Base-by-base conservation (phyloP, 1,140 invertebrate species). In the Leptinotarsa undecemlineata region DNA sequence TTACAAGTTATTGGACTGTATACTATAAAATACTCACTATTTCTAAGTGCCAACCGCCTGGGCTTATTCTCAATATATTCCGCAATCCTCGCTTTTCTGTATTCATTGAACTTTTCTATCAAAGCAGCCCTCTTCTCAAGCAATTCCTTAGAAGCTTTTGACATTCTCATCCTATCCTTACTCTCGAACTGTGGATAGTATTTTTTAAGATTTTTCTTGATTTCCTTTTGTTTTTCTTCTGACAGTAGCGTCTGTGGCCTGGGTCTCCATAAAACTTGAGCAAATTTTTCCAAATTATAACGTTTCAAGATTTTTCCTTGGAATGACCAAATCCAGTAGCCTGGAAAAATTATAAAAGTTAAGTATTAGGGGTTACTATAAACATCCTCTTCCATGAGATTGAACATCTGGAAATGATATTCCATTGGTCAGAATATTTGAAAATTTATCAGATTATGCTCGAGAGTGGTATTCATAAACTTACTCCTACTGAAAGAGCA, bases 311-410 rank as follows among this genome's bases (percentile, higher is more conserved):
- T 87, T 75, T 85, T 85, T 1, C 84, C 84, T 81, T 99, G 98
- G 92, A 99, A 99, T 23, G 95, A 97, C 94, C 97, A 98, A 74
- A 99, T 91, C 90, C 96, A 98, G 85, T 97, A 99, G 5, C 95
- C 92, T 83, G 33, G 8, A 73, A 74, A 42, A 42, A 42, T 42
- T 8, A 42, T 42, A 11, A 42, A 42, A 11, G 8, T 8, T 42
- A 42, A 42, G 33, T 11, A 42, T 11, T 42, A 42, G 33, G 8
- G 33, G 33, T 42, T 42, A 3, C 33, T 42, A 42, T 42, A 42
- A 42, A 42, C 8, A 42, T 0, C 33, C 11, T 42, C 8, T 42
- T 42, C 33, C 3, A 42, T 8, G 8, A 11, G 8, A 42, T 42
- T 8, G 1, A 42, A 11, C 8, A 42, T 42, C 33, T 42, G 2